Evolutionary conservation across 2,888 invertebrate genomes (phyloP).

Genomic region (Brassicogethes aeneus): DNA sequence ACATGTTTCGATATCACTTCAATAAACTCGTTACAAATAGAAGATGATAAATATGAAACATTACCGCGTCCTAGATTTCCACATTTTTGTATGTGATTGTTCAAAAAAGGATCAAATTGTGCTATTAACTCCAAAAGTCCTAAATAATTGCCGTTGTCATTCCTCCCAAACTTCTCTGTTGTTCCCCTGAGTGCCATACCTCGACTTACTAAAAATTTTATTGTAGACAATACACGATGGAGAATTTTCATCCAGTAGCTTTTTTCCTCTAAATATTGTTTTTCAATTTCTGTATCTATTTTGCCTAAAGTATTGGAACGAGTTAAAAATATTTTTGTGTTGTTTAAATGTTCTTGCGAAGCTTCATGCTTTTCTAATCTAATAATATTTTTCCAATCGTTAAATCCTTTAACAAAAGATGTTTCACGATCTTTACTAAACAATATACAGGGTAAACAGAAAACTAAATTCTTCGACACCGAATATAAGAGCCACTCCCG

Average conservation of each 20-base stretch:
- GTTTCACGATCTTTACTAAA: no score
- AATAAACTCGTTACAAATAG: constrained; percentile 12
- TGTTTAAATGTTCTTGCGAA: constrained; percentile 12
- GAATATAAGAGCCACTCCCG: constrained; percentile 10
- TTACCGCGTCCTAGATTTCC: constrained; percentile 20
- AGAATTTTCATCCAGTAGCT: constrained; percentile 20
- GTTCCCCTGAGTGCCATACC: constrained; percentile 20
- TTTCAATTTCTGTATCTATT: not conserved
- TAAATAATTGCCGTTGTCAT: constrained; percentile 22
- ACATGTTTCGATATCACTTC: not conserved
- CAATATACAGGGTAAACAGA: constrained; percentile 15
- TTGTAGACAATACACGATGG: constrained; percentile 17
- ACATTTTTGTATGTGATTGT: constrained; percentile 19
- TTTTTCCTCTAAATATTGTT: not conserved
- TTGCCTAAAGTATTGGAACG: constrained; percentile 12
- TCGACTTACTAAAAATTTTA: constrained; percentile 18
- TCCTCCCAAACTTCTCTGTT: constrained; percentile 17
- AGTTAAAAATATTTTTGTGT: constrained; percentile 13
- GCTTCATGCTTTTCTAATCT: constrained; percentile 9
- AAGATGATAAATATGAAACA: constrained; percentile 24
- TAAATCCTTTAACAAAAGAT: constrained; percentile 2
- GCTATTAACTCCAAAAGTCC: constrained; percentile 22
- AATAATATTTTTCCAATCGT: constrained; percentile 14
- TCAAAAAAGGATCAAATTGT: constrained; percentile 24
- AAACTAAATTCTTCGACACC: constrained; percentile 12